Base-by-base conservation (phyloP, 2,797 vertebrate species). In the Odontamblyopus lacepedii region DNA sequence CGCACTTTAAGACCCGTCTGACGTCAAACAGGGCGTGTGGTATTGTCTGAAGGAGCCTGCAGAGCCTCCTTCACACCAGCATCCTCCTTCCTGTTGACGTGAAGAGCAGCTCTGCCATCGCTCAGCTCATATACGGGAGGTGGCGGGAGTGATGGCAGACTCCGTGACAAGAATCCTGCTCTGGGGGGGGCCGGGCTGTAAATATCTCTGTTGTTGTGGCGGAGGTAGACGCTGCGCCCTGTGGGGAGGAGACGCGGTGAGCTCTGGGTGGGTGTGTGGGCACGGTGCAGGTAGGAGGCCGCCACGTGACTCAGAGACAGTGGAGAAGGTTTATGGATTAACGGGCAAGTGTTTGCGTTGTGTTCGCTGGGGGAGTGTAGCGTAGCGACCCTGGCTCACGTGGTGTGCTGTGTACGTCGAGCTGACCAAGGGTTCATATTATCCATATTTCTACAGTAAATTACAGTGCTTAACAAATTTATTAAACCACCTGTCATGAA, bases 31-130 rank as follows among this genome's bases (percentile, higher is more conserved):
- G 0, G 32, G 6, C 0, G 66, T 73, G 51, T 64, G 75, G 85
- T 87, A 82, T 86, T 86, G 87, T 90, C 85, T 86, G 81, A 72
- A 6, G 3, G 79, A 75, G 79, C 83, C 11, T 76, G 76, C 81
- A 78, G 78, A 63, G 75, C 65, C 81, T 84, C 72, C 29, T 83
- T 87, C 85, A 85, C 78, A 84, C 77, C 82, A 75, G 83, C 30
- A 19, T 50, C 19, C 29, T 5, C 41, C 82, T 89, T 91, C 89
- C 90, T 89, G 84, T 81, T 51, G 16, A 73, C 26, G 82, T 83
- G 82, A 1, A 83, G 83, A 83, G 82, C 74, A 30, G 67, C 68
- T 75, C 63, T 75, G 72, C 27, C 59, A 82, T 77, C 35, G 38
- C 41, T 84, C 80, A 0, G 35, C 35, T 38, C 35, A 2, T 81